Base-by-base conservation (phyloP, 1,140 invertebrate genomes). In the Lepidurus packardi region DNA sequence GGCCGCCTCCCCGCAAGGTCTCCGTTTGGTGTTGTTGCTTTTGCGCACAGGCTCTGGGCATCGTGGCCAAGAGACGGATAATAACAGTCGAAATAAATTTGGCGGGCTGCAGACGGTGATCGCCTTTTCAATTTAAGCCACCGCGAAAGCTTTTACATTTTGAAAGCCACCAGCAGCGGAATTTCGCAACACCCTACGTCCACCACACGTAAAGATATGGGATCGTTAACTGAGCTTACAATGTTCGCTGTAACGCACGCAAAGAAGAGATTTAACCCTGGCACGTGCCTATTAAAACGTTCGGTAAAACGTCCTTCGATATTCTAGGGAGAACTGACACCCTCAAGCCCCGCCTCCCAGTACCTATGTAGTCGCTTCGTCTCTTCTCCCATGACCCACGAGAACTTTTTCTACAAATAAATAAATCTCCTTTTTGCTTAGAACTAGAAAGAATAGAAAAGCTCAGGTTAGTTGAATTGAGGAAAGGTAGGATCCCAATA, bases 11-110 rank as follows among this genome's bases (percentile, higher is more conserved):
- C 34, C 34, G 34, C 34, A 34, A 34, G 34, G 34, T 34, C 34
- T 34, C 34, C 34, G 34, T 34, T 34, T 34, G 34, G 2, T 3
- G 34, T 34, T 34, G 34, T 34, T 34, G 34, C 34, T 34, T 4
- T 34, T 3, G 53, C 21, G 53, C 53, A 16, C 16, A 21, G 16
- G 16, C 53, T 13, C 21, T 21, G 16, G 53, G 10, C 21, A 65
- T 21, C 8, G 16, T 65, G 16, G 53, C 53, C 53, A 65, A 65
- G 53, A 65, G 53, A 65, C 53, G 53, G 21, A 65, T 21, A 65
- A 65, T 65, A 65, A 65, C 53, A 13, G 53, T 65, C 53, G 21
- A 65, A 65, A 65, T 65, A 65, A 65, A 65, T 65, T 65, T 65
- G 53, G 53, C 53, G 53, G 53, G 53, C 21, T 13, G 16, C 16